These are phyloP conservation scores for Oscheius onirici DNA, from an alignment of 2,888 invertebrate species.

Conservation along the genomic window DNA sequence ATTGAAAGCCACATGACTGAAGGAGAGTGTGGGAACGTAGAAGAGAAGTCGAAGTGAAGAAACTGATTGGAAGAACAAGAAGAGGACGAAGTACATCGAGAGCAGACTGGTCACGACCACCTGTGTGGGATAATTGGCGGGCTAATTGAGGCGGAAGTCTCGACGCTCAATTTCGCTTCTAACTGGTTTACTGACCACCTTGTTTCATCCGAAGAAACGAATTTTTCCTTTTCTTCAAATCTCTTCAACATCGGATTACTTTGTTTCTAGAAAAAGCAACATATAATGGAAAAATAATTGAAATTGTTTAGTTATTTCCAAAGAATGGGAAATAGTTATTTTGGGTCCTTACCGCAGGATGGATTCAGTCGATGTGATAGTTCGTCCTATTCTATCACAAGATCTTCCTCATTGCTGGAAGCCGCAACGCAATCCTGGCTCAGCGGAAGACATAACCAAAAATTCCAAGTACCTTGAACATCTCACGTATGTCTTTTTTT, in stretches of 20 bases:
- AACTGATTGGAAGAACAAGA: not conserved
- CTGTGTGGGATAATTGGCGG: conserved; percentile 12
- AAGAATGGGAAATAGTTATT: no score
- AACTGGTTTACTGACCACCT: not conserved
- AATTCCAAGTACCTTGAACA: not conserved
- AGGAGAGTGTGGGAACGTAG: conserved; percentile 65
- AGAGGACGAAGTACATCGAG: not conserved
- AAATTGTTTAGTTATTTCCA: no score
- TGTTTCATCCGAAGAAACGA: not conserved
- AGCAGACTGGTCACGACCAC: conserved; percentile 12
- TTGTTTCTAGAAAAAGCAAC: no score
- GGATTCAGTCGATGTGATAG: no score
- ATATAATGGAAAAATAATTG: no score
- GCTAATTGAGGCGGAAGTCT: conserved; percentile 13
- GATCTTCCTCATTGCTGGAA: not conserved
- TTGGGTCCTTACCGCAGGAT: no score
- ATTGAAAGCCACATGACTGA: conserved; percentile 66
- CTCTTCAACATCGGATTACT: no score
- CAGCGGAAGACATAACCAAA: not conserved
- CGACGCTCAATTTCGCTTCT: not conserved
- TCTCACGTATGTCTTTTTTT: not conserved
- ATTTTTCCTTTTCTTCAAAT: no score
- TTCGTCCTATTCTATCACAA: no score
- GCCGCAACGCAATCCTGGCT: conserved; percentile 5
- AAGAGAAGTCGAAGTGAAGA: conserved; percentile 42